Evolutionary conservation across 2,113 vertebrate genomes (phyloP), one percentile per base, ranked within the genome.

Genomic region (Hemibagrus wyckioides): DNA sequence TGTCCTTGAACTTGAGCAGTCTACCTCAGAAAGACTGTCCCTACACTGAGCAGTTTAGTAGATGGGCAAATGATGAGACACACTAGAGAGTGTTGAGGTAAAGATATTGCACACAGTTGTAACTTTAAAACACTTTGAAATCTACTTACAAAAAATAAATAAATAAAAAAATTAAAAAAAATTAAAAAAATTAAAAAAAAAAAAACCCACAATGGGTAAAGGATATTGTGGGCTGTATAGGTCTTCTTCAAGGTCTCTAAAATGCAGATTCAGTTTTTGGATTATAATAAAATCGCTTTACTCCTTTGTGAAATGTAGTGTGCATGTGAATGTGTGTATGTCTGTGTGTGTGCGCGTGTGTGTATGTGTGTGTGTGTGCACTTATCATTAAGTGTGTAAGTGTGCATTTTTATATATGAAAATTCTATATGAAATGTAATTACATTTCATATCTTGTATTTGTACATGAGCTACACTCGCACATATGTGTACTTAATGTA

Each of bases 11-110:
- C 94, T 95, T 94, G 96, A 97, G 96, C 97, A 97, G 97, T 98
- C 96, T 98, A 98, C 97, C 97, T 98, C 97, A 97, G 92, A 97
- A 96, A 97, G 97, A 98, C 97, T 97, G 97, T 98, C 96, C 95
- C 96, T 96, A 98, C 96, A 96, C 96, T 97, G 97, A 97, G 96
- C 94, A 96, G 94, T 84, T 80, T 96, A 96, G 96, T 96, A 97
- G 95, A 95, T 94, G 95, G 93, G 92, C 93, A 95, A 96, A 95
- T 21, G 94, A 96, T 93, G 93, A 95, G 94, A 94, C 90, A 94
- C 95, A 95, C 96, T 96, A 95, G 93, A 71, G 69, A 94, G 94
- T 94, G 94, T 96, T 94, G 94, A 95, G 93, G 95, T 93, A 92
- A 95, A 95, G 95, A 95, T 94, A 96, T 95, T 94, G 94, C 94